Base-by-base conservation (phyloP, 2,113 vertebrate species). In the Phalacrocorax pelagicus region DNA sequence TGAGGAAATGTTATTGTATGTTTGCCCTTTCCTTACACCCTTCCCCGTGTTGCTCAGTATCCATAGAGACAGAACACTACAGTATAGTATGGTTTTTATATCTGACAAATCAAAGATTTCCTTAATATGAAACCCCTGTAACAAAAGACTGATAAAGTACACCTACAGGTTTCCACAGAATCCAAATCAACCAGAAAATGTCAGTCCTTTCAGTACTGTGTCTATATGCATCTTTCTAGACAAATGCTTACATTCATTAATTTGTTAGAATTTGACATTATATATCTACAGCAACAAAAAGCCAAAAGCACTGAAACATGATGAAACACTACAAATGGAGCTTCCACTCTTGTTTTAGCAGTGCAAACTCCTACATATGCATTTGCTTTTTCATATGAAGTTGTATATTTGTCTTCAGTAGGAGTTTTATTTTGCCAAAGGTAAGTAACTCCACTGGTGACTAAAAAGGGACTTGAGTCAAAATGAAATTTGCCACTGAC, bases 1-100 rank as follows among this genome's bases (percentile, higher is more conserved):
- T 62, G 63, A 94, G 72, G 82, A 90, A 88, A 92, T 90, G 51
- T 70, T 77, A 93, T 44, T 71, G 63, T 81, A 23, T 44, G 14
- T 78, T 97, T 94, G 86, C 59, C 94, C 92, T 95, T 92, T 86
- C 27, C 42, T 88, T 70, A 62, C 32, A 80, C 19, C 32, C 42
- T 92, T 88, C 63, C 55, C 71, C 72, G 58, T 18, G 34, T 5
- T 83, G 34, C 20, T 46, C 30, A 70, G 34, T 21, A 58, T 12
- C 51, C 63, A 63, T 9, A 88, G 27, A 79, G 40, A 86, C 18
- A 77, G 22, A 69, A 66, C 23, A 73, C 38, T 77, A 24, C n/a
- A 82, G 47, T 38, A 57, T 26, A 54, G 11, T 46, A 71, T 32
- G 57, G 18, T 86, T 63, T 81, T 88, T 66, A 18, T 14, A 61